These are phyloP conservation scores for Aspidiotus rigidus DNA, from an alignment of 2,888 invertebrate genomes.

Conservation along the genomic window DNA sequence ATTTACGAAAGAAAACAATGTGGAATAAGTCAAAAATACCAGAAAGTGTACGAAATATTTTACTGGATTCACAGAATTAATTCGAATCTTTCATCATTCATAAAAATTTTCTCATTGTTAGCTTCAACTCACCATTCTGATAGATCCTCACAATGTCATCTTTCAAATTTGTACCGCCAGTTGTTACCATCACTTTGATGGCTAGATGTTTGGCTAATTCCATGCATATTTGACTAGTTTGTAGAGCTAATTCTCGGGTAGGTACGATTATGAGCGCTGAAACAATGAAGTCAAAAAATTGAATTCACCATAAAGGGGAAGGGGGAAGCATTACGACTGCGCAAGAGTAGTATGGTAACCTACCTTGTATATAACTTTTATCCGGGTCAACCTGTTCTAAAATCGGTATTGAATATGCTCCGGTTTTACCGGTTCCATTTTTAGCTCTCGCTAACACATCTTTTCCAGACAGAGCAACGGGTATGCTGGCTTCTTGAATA, in stretches of 20 bases:
- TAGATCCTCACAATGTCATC: slow-evolving; percentile 99
- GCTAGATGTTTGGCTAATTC: slow-evolving; percentile 96
- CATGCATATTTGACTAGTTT: slow-evolving; percentile 99
- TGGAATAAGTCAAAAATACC: slow-evolving; percentile 35
- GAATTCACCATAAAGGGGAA: neutral
- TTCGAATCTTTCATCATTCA: neutral
- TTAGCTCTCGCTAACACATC: slow-evolving; percentile 98
- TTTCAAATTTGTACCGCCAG: slow-evolving; percentile 93
- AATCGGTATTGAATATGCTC: slow-evolving; percentile 97
- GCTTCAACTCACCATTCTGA: slow-evolving; percentile 67
- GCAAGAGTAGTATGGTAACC: neutral
- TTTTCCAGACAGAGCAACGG: slow-evolving; percentile 93
- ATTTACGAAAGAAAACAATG: slow-evolving; percentile 34
- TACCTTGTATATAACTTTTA: slow-evolving; percentile 83
- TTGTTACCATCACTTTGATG: slow-evolving; percentile 98
- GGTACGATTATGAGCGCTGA: slow-evolving; percentile 92
- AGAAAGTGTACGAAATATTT: neutral
- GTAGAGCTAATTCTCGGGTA: slow-evolving; percentile 94
- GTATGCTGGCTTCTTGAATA: slow-evolving; percentile 98
- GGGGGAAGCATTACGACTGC: slow-evolving; percentile 8
- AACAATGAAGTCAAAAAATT: slow-evolving; percentile 31
- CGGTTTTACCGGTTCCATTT: slow-evolving; percentile 99
- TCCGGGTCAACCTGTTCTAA: slow-evolving; percentile 85
- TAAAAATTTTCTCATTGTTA: neutral
- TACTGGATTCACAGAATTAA: neutral